Evolutionary conservation across 2,888 invertebrate species (phyloP).

Genomic region (Ecliptopera silaceata): DNA sequence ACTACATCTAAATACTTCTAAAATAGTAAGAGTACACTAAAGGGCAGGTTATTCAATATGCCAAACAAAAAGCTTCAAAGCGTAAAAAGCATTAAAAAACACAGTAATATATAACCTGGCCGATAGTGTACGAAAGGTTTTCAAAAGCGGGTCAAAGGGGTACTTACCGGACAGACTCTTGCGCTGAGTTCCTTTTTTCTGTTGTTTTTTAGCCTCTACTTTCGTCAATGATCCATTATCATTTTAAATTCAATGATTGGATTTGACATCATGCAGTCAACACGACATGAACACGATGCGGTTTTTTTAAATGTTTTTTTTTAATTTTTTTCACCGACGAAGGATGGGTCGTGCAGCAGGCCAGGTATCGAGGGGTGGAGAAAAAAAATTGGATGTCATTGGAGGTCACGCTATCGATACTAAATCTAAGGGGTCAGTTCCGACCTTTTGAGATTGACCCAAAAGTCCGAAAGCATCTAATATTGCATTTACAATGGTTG

Average conservation of each 20-base stretch:
- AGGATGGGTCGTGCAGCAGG: conserved; percentile 77
- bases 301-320: conserved; percentile 63
- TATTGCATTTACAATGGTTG: conserved; percentile 68
- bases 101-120: conserved; percentile 46
- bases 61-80: conserved; percentile 50
- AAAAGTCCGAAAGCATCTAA: conserved; percentile 61
- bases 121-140: conserved; percentile 63
- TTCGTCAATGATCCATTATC: conserved; percentile 62
- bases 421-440: conserved; percentile 63
- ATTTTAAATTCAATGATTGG: conserved; percentile 64
- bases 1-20: conserved; percentile 13
- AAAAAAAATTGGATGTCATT: conserved; percentile 82
- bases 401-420: conserved; percentile 76
- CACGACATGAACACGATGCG: conserved; percentile 80
- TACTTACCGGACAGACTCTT: conserved; percentile 95
- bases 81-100: conserved; percentile 49
- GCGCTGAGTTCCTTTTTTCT: conserved; percentile 87
- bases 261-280: conserved; percentile 80
- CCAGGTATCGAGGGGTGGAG: conserved; percentile 70
- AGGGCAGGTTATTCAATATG: conserved; percentile 52
- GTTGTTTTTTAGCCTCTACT: conserved; percentile 97
- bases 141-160: conserved; percentile 70
- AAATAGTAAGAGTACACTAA: conserved; percentile 52
- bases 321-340: conserved; percentile 73
- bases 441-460: conserved; percentile 52